Base-by-base conservation (phyloP, 2,797 vertebrate genomes). In the Gymnopithys bicolor region DNA sequence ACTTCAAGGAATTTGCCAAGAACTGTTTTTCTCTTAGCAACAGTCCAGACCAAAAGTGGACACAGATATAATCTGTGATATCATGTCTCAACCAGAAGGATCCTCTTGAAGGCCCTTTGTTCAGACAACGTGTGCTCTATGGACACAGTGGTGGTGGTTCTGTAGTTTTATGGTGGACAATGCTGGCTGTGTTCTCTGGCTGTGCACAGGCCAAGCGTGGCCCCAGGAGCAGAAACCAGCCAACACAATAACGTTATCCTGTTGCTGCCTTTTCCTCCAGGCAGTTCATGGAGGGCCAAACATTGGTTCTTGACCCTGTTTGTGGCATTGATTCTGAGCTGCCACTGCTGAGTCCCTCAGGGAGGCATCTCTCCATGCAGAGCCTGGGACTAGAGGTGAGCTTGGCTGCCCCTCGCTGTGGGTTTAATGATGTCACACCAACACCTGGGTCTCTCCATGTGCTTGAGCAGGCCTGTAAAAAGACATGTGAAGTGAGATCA, bases 11-110 rank as follows among this genome's bases (percentile, higher is more conserved):
- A 64, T 53, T 59, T 79, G 76, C 80, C 76, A 93, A 46, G 51
- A 67, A 87, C 43, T 86, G 59, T n/a, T 89, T 74, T 83, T 45
- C 56, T 73, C 60, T 60, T 70, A 95, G 76, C 66, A 81, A 28
- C 0, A 0, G 22, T 39, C 37, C 56, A 68, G 73, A 68, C 56
- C 60, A 60, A 37, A 70, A 77, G 71, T 45, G 53, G 70, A 76
- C 37, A 33, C 30, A 63, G 64, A 75, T 19, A 73, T 1, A 21
- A 52, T 7, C 60, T 67, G 32, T 73, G 82, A 63, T 76, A 56
- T 55, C 92, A 86, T 32, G 49, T 55, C 71, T 37, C 77, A 55
- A 4, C 13, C 66, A 88, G 84, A 73, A 73, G 32, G 68, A 63
- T 69, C 45, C 55, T 63, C 8, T 11, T 73, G 75, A 81, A 71